Evolutionary conservation across 2,797 vertebrate species (phyloP), one percentile per base, ranked within the genome.

Genomic region (Setipinna tenuifilis): DNA sequence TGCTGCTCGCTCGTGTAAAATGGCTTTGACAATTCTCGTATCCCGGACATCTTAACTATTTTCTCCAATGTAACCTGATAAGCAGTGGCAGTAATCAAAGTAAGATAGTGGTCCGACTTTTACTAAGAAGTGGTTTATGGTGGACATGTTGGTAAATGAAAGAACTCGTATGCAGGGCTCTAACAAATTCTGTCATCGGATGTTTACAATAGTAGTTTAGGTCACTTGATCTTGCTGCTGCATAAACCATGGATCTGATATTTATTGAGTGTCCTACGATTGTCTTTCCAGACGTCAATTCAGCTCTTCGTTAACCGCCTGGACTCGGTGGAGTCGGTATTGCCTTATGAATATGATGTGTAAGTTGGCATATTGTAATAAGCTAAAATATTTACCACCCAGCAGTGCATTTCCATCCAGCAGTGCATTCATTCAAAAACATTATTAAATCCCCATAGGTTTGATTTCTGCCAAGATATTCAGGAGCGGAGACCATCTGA

Each of bases 381-480:
- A 6, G 3, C 28, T 75, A 71, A 25, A 12, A 28, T 2, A 71
- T 78, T 21, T 41, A 17, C 17, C 58, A 59, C 3, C 71, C 44
- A 75, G 19, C 16, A 6, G 83, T 31, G 84, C 11, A 85, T n/a
- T n/a, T n/a, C n/a, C n/a, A n/a, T n/a, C 11, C 80, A 21, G 59
- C 31, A 48, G 57, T 14, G 3, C 58, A 50, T 57, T 84, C 46
- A 54, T 46, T 59, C 19, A n/a, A 14, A 75, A 88, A 14, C 59
- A 12, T 81, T 0, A 85, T 88, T 35, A 19, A 16, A 21, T 5
- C 17, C 6, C 57, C 61, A 48, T 10, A 98, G 97, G 89, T 98
- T 98, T 92, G 96, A 98, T 90, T 98, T 99, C 89, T 99, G 97
- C 93, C 94, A 98, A 94, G 97, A 98, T 86, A 86, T 0, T 0